A percentile compares a stretch with the other conserved stretches of the same genome.
Evolutionary conservation across 2,797 vertebrate species (phyloP).

Genomic region (Anguilla anguilla): DNA sequence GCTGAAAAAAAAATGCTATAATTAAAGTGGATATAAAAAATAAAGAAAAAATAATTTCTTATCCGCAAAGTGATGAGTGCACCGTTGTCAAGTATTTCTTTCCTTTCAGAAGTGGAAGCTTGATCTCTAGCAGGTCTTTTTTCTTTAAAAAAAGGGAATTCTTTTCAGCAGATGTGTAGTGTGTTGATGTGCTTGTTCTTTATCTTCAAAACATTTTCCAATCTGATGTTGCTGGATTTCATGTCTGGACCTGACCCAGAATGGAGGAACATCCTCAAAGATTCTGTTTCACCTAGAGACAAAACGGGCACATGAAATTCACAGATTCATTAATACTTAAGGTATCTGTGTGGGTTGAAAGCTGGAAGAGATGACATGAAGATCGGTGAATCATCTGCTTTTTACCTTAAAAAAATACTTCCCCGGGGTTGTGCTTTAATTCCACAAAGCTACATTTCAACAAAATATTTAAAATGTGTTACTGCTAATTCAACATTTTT

Average conservation of each 20-base stretch:
- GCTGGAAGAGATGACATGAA: not conserved
- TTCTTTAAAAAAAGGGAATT: not conserved
- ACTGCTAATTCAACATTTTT: not conserved
- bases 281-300: not conserved
- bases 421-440: not conserved
- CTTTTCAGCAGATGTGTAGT: not conserved
- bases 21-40: constrained; percentile 63
- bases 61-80: constrained; percentile 61
- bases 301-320: not conserved
- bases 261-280: constrained; percentile 2
- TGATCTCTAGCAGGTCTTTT: not conserved
- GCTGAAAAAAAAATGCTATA: constrained; percentile 53
- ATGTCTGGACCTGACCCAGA: constrained; percentile 5
- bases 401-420: not conserved
- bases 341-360: not conserved
- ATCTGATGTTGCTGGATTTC: not conserved
- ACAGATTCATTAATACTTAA: not conserved
- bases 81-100: constrained; percentile 58
- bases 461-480: not conserved
- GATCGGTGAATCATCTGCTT: not conserved
- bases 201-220: not conserved
- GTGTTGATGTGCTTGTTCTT: not conserved
- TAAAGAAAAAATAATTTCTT: constrained; percentile 52
- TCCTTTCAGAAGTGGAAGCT: not conserved
- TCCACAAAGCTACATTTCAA: not conserved